phyloP scores from a whole-genome alignment of 2,113 vertebrate species.

The Delphinapterus leucas region DNA sequence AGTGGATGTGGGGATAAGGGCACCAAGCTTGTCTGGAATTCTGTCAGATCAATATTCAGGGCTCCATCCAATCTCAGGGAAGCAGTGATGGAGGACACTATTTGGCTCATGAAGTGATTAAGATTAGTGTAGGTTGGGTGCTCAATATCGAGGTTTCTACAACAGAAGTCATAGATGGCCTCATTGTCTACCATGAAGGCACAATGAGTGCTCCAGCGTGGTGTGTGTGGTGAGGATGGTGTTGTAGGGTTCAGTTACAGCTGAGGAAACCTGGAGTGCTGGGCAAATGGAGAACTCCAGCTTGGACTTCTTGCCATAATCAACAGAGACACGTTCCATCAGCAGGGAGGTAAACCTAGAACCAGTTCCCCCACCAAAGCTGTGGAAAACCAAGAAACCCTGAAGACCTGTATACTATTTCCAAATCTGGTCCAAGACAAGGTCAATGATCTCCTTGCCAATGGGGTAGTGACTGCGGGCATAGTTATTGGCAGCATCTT shows the following conservation, averaged over 20 bases:
- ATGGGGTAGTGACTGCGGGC: too few relatives aligned
- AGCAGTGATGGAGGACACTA: conserved; percentile 65
- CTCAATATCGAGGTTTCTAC: background rate
- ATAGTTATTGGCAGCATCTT: too few relatives aligned
- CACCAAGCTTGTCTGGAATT: too few relatives aligned
- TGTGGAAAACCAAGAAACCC: conserved; percentile 77
- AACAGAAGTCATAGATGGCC: conserved; percentile 72
- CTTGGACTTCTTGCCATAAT: conserved; percentile 72
- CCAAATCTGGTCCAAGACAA: too few relatives aligned
- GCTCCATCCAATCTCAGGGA: background rate
- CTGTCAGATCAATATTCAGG: too few relatives aligned
- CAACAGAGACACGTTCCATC: too few relatives aligned
- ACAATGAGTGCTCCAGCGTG: conserved; percentile 85
- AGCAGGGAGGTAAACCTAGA: too few relatives aligned
- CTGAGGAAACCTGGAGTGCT: conserved; percentile 86
- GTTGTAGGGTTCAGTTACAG: conserved; percentile 91
- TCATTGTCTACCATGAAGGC: conserved; percentile 87
- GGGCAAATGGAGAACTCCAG: conserved; percentile 90
- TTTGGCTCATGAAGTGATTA: background rate
- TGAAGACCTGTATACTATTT: conserved; percentile 83
- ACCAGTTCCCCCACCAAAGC: too few relatives aligned
- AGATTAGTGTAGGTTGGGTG: background rate
- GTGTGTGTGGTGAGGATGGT: conserved; percentile 90
- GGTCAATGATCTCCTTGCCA: too few relatives aligned
- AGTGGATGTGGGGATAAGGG: too few relatives aligned